Evolutionary conservation across 2,113 vertebrate species (phyloP).

Genomic region (Podarcis muralis): DNA sequence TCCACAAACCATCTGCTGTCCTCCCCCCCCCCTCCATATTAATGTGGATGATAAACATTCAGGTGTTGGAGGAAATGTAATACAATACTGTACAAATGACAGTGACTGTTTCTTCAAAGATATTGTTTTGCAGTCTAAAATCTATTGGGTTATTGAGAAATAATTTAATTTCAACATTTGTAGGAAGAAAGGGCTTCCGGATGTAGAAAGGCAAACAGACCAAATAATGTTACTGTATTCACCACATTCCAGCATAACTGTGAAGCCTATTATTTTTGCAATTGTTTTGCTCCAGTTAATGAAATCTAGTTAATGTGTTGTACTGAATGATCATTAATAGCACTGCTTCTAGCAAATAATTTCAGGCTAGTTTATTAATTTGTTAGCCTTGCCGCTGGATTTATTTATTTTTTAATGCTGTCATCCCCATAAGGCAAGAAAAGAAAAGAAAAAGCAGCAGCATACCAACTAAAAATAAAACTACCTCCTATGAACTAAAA

Average conservation of each 20-base stretch:
- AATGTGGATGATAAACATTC: conserved; percentile 8
- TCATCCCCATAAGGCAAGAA: conserved; percentile 20
- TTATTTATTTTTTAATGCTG: neutral
- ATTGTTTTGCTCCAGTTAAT: conserved; percentile 33
- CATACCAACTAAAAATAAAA: conserved; percentile 7
- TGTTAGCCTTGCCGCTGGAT: conserved; percentile 10
- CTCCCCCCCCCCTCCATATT: conserved; percentile 12
- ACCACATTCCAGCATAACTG: neutral
- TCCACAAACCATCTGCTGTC: conserved; percentile 21
- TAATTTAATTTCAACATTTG: conserved; percentile 29
- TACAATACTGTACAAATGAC: conserved; percentile 19
- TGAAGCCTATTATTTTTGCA: conserved; percentile 13
- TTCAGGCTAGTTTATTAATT: conserved; percentile 47
- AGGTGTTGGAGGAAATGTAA: conserved; percentile 41
- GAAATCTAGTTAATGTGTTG: conserved; percentile 27
- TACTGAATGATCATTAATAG: conserved; percentile 39
- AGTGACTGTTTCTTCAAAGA: conserved; percentile 18
- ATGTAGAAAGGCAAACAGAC: conserved; percentile 31
- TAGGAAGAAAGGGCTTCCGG: conserved; percentile 38
- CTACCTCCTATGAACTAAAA: conserved; percentile 9
- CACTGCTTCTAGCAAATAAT: conserved; percentile 28
- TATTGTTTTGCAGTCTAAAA: conserved; percentile 25
- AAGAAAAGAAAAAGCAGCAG: too few relatives aligned
- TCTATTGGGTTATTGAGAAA: conserved; percentile 53
- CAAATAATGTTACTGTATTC: conserved; percentile 10